phyloP scores from a whole-genome alignment of 2,113 vertebrate species.

The Balaeniceps rex region DNA sequence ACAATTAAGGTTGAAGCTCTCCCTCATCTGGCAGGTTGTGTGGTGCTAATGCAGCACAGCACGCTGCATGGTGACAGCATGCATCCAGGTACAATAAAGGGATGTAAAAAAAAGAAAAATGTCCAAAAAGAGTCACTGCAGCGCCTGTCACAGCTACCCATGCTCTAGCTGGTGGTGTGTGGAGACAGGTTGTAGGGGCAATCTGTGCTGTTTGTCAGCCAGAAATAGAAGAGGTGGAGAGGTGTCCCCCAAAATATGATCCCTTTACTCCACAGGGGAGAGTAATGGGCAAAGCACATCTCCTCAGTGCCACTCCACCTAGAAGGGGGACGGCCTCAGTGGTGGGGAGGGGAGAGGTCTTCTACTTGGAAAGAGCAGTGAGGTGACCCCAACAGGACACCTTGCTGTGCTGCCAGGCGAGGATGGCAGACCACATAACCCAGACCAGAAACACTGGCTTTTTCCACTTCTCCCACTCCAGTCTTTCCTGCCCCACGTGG shows the following conservation, averaged over 20 bases:
- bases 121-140: not conserved
- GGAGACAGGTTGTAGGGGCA: not conserved
- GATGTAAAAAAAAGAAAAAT: not conserved
- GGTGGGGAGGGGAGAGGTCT: not conserved
- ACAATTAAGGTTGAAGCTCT: not conserved
- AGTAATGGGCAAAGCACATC: not conserved
- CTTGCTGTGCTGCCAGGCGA: not conserved
- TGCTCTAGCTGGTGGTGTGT: not conserved
- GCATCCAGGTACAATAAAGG: not conserved
- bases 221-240: not conserved
- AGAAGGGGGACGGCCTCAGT: not conserved
- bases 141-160: not conserved
- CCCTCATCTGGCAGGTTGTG: not conserved
- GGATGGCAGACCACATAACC: not conserved
- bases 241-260: not conserved
- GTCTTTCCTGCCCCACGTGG: not conserved
- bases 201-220: not conserved
- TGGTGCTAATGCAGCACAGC: not conserved
- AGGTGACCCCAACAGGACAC: not conserved
- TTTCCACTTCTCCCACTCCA: not conserved
- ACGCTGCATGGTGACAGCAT: rapidly evolving
- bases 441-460: not conserved
- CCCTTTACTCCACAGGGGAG: not conserved
- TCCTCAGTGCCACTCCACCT: not conserved
- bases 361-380: not conserved